Percentiles rank a stretch among this genome's conserved stretches.
phyloP scores from a whole-genome alignment of 92 coral and sea anemone species.

The Epizoanthus illoricatus region DNA sequence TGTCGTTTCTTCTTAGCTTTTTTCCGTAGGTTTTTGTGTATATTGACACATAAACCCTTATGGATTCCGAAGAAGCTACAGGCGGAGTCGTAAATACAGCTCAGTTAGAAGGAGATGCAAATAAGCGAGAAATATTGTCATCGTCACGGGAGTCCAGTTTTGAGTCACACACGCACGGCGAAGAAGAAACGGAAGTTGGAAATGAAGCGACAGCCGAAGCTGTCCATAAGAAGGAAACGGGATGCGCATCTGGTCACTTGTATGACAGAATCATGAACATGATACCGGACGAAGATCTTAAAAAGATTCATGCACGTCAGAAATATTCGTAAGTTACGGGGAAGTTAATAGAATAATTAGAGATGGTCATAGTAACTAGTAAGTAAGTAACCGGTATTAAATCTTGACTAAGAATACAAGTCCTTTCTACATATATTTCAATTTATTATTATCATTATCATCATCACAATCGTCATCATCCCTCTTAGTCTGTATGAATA shows the following conservation, averaged over 20 bases:
- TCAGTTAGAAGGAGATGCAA: constrained; percentile 14
- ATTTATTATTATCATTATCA: too few relatives aligned
- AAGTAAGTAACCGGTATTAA: too few relatives aligned
- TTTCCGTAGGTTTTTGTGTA: not conserved
- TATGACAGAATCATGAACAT: constrained; percentile 53
- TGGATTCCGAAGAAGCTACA: constrained; percentile 6
- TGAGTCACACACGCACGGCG: not conserved
- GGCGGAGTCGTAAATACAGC: not conserved
- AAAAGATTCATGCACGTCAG: constrained; percentile 51
- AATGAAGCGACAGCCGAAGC: not conserved
- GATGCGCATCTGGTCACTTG: constrained; percentile 63
- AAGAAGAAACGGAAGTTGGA: constrained; percentile 8
- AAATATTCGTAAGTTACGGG: constrained; percentile 55
- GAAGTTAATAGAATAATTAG: too few relatives aligned
- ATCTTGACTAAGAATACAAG: too few relatives aligned
- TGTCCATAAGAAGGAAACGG: not conserved
- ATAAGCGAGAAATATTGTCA: constrained; percentile 20
- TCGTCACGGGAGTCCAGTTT: constrained; percentile 1
- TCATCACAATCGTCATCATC: too few relatives aligned
- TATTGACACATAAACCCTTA: not conserved
- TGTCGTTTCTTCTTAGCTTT: not conserved
- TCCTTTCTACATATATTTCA: too few relatives aligned
- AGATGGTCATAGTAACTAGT: too few relatives aligned
- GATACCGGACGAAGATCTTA: constrained; percentile 59
- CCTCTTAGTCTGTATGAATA: too few relatives aligned